Evolutionary conservation across 1,140 invertebrate genomes (phyloP), one percentile per base, ranked within the genome.

Genomic region (Mesaphorura yosii): DNA sequence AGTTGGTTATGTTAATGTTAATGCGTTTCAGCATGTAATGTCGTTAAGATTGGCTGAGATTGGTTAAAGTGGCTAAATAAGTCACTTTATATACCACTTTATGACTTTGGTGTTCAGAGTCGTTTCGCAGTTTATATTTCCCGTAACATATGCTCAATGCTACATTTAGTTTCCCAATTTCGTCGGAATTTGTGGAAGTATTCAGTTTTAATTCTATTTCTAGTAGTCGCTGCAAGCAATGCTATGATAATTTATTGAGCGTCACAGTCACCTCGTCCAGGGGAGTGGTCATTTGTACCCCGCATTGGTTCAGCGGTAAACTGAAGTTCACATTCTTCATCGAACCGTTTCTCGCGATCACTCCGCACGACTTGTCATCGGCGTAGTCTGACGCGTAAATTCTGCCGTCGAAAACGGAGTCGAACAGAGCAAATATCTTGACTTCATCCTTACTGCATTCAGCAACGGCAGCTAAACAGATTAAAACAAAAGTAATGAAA

Each of bases 281-380:
- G n/a, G n/a, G 14, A 17, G 47, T 27, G 28, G 47, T 55, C 61
- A 63, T 63, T 53, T 55, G 51, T 29, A 63, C 55, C 34, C 61
- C 61, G 39, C 61, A 63, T 4, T 52, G 42, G 14, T 53, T 55
- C 2, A 63, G 29, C 26, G 57, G 57, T 1, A 63, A 29, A 19
- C 23, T 10, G 39, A 63, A 59, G 2, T 57, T 57, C 14, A 63
- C 45, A 55, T 63, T 59, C 25, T 57, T 46, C 12, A 47, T 51
- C 0, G 46, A 41, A 5, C 46, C 41, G 20, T 31, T 49, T 1
- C 34, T 50, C 7, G 47, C 22, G n/a, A 22, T 53, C 2, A 39
- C 19, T 29, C 61, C 61, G 40, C 61, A 63, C 42, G 59, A 57
- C 17, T 20, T 22, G 40, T 62, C 59, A 38, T 61, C 59, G 4